Conservation (phyloP, 2,113 vertebrate genomes). For the Prunella fulvescens region DNA sequence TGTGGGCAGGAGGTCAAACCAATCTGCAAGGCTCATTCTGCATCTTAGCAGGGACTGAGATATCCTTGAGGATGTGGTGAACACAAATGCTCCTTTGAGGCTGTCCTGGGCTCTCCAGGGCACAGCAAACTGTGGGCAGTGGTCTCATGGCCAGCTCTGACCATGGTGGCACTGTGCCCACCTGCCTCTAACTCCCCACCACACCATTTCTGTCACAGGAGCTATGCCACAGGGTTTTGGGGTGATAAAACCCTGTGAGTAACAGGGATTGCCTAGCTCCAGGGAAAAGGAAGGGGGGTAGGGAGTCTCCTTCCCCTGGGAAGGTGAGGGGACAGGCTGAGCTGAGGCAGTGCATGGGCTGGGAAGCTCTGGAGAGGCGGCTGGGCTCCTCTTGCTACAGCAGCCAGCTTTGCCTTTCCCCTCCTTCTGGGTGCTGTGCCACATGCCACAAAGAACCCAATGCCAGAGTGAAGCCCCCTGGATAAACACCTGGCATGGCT, state of each 20-base stretch:
- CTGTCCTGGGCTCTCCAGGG: not conserved
- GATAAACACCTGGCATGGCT: not conserved
- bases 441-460: not conserved
- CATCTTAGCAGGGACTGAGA: not conserved
- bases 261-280: not conserved
- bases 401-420: not conserved
- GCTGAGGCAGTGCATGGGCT: rapidly evolving
- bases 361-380: not conserved
- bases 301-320: not conserved
- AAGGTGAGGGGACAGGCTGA: not conserved
- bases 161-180: not conserved
- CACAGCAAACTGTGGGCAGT: not conserved
- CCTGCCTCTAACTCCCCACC: rapidly evolving
- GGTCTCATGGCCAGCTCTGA: not conserved
- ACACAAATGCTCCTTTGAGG: not conserved
- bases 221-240: not conserved
- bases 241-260: not conserved
- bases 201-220: not conserved
- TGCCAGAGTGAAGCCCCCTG: not conserved
- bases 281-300: not conserved
- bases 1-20: not conserved
- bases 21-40: not conserved
- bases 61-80: not conserved
- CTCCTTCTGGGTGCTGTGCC: rapidly evolving
- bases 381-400: not conserved